Base-by-base conservation (phyloP, 2,888 invertebrate species). In the Pterostichus madidus region DNA sequence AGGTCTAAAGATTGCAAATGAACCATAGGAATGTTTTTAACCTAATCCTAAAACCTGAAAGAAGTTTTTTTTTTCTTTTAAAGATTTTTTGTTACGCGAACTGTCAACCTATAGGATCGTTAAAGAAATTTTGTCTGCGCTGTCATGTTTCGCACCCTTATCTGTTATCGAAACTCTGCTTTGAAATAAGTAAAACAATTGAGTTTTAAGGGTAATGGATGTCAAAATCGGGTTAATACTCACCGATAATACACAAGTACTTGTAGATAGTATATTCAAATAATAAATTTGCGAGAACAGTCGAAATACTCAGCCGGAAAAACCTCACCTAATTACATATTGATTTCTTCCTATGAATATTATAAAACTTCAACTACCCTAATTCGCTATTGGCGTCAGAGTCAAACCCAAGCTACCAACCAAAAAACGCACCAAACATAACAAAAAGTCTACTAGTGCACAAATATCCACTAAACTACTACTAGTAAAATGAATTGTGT, bases 371-470 rank as follows among this genome's bases (percentile, higher is more conserved):
- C 39, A 68, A 13, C 35, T 77, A 77, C 56, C 31, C 77, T 77
- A 77, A 77, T 77, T 77, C 53, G 56, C 77, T 77, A 77, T 35
- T 77, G 77, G 77, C 77, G 56, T 77, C 17, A 56, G 17, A 56
- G 17, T 56, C 17, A 56, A 56, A 56, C 56, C 17, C 56, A 56
- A 56, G 13, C 56, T 13, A 49, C 49, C 49, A 49, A 49, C 49
- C 3, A 39, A 39, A 49, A n/a, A 11, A 46, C 46, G 5, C 5
- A 46, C 3, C 2, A 49, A 49, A 49, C 11, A n/a, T 2, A 11
- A 2, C 49, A 13, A 49, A 49, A 49, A 13, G 11, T 56, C 59
- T 39, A 56, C 39, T 59, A 78, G 46, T 59, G 35, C n/a, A 32
- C 11, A 76, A 76, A 76, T 46, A 44, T 3, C 24, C 24, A 24